Evolutionary conservation across 2,888 invertebrate genomes (phyloP).

Genomic region (Hirtodrosophila alboralis): DNA sequence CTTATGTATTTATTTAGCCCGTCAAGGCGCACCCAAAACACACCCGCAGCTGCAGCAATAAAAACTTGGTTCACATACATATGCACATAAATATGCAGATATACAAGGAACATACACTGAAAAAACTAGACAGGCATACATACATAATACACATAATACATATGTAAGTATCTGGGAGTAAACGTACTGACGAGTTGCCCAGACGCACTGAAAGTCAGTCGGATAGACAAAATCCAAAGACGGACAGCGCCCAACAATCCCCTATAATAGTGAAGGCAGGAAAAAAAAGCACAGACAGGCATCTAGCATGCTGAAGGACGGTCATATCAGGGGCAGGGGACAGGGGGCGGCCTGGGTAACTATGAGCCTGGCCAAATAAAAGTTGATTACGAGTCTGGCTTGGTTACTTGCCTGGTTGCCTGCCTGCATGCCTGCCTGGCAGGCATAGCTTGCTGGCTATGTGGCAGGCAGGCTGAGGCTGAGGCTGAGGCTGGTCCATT

Average conservation of each 20-base stretch:
- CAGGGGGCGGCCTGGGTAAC: constrained; percentile 19
- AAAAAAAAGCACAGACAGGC: constrained; percentile 59
- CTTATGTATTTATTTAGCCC: constrained; percentile 53
- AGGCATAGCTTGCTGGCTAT: constrained; percentile 41
- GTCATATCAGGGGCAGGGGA: constrained; percentile 54
- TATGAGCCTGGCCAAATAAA: constrained; percentile 58
- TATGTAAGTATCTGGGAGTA: constrained; percentile 10
- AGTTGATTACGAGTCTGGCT: constrained; percentile 71
- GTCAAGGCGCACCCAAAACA: constrained; percentile 72
- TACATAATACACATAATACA: constrained; percentile 3
- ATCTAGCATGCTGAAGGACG: constrained; percentile 68
- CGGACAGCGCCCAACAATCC: constrained; percentile 55
- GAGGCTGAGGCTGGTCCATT: constrained; percentile 70
- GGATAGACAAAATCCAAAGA: constrained; percentile 49
- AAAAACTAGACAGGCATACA: constrained; percentile 35
- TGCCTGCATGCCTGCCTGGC: constrained; percentile 30
- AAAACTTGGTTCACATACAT: constrained; percentile 48
- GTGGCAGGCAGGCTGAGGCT: too few relatives aligned
- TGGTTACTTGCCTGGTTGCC: constrained; percentile 23
- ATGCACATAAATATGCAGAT: constrained; percentile 49
- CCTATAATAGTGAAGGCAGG: constrained; percentile 58
- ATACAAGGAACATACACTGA: constrained; percentile 16
- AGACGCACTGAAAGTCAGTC: constrained; percentile 52
- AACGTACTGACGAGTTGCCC: constrained; percentile 28
- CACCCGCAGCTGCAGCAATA: constrained; percentile 75